Evolutionary conservation across 1,140 invertebrate species (phyloP), one percentile per base, ranked within the genome.

Genomic region (Rhagoletis zephyria): DNA sequence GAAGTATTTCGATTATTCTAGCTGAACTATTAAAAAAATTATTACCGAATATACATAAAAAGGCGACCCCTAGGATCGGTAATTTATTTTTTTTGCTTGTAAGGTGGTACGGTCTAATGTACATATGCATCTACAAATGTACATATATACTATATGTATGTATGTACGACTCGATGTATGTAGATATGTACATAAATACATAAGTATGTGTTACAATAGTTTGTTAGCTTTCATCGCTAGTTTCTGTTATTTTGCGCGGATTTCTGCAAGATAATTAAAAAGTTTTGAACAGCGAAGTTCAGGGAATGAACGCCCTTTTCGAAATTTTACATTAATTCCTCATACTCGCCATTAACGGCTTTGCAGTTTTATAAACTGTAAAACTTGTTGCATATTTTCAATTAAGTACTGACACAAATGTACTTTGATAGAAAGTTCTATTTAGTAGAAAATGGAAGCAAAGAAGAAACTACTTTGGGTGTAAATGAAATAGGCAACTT

Each of bases 191-290:
- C 30, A 30, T n/a, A n/a, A n/a, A n/a, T n/a, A n/a, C n/a, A n/a
- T n/a, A n/a, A n/a, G n/a, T n/a, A n/a, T n/a, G n/a, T n/a, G n/a
- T n/a, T n/a, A n/a, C n/a, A n/a, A n/a, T n/a, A n/a, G n/a, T n/a
- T 81, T 81, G 74, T 40, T 9, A 14, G 74, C 19, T 2, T 30
- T 6, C 4, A 0, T 59, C 19, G 48, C 9, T 10, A 19, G n/a
- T 81, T 19, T 81, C 56, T 81, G 51, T 81, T 56, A 14, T 12
- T 30, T 42, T 48, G 42, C 30, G 85, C 60, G n/a, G 85, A 63
- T 87, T 85, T 87, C 70, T 81, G 87, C 87, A 87, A 77, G 81
- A 81, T 88, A 88, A 88, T 88, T 86, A 86, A 40, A 88, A 88
- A 86, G 60, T 88, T 87, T 81, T 85, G 30, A 86, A 88, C 40